Evolutionary conservation across 2,888 invertebrate species (phyloP), one percentile per base, ranked within the genome.

Genomic region (Coelopa pilipes): DNA sequence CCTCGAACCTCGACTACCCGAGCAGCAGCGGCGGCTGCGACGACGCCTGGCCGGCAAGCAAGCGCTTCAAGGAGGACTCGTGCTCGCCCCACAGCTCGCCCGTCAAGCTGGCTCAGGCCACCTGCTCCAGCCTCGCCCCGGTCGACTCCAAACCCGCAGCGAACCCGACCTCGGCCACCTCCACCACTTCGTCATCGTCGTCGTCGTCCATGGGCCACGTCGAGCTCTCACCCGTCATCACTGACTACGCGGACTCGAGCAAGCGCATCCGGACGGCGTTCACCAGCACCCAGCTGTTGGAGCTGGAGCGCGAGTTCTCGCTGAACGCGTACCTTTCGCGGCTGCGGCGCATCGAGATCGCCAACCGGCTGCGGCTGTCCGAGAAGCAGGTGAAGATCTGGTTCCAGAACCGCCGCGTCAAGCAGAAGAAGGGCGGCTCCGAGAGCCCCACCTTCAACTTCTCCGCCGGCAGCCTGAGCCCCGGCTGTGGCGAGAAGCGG

Each of bases 321-420:
- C 88, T 92, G 80, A 97, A 96, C 85, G 96, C 96, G 92, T 98
- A 98, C 83, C 88, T 98, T 50, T 96, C 96, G 0, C 90, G 97
- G 59, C 87, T 97, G 78, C 90, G 97, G 70, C 90, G 97, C 74
- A 97, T 98, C 78, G 97, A 98, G 88, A 97, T 98, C 72, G 97
- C 98, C 4, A 96, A 95, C 46, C 92, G 94, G 78, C 87, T 97
- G 75, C 91, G 94, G 69, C 88, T 98, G 0, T 96, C 96, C 0
- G 98, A 98, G 87, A 98, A 97, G 84, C 97, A 97, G 89, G 97
- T 97, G 77, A 97, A 95, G 87, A 95, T 95, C 79, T 96, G 97
- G 97, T 97, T 97, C 88, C 86, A 97, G 86, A 97, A 97, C 87
- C 91, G 97, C 9, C 90, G 97, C 1, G 97, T 97, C 0, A 97